Base-by-base conservation (phyloP, 1,140 invertebrate species). In the Homarus americanus region DNA sequence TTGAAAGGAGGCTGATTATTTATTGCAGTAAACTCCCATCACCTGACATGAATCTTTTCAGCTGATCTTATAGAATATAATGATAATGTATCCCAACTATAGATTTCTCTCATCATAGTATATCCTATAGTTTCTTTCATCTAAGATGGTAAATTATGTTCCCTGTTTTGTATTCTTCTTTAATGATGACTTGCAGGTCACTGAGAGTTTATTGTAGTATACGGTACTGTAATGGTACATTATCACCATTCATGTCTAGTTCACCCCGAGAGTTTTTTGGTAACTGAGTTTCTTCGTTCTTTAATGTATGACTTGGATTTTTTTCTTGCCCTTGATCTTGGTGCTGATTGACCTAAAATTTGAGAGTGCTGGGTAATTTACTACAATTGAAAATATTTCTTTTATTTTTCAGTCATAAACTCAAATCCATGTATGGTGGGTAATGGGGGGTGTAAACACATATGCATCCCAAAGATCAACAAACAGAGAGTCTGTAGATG, bases 391-490 rank as follows among this genome's bases (percentile, higher is more conserved):
- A n/a, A n/a, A n/a, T n/a, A n/a, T 78, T 91, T 83, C 28, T 76
- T 87, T 82, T 76, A 15, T 82, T 82, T 85, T 85, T 36, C 75
- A 85, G 82, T 91, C 89, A 87, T 96, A 89, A 95, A 96, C 53
- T 96, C 96, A 85, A 98, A 99, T 94, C 97, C 98, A 0, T 99
- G 98, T 94, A 94, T 97, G 20, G 95, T 94, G 15, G 97, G 96
- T 91, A 99, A 99, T 93, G 98, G 98, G 0, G 97, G 96, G 0
- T 99, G 98, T 94, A 96, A 98, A 91, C 98, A 99, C 76, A 95
- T 99, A 24, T 99, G 98, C 94, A 96, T 99, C 17, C 98, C 98
- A 0, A 95, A 95, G 5, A 95, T 96, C 0, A 95, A 95, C 0
- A 96, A 96, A 0, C 96, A 96, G 0, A 94, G 97, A 44, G 96